Evolutionary conservation across 2,113 vertebrate genomes (phyloP).

Genomic region (Erythrolamprus reginae): DNA sequence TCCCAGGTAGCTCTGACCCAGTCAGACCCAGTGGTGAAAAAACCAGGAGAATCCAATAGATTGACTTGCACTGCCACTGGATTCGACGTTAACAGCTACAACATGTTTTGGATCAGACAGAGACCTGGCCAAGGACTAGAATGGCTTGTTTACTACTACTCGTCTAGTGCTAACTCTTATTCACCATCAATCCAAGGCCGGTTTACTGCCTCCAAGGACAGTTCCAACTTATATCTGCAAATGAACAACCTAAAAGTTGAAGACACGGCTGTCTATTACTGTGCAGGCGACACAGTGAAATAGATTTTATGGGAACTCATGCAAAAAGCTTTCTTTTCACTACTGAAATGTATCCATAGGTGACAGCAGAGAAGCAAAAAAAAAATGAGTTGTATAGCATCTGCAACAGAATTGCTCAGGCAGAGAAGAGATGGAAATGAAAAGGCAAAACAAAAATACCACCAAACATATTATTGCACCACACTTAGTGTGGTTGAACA

Average conservation of each 20-base stretch:
- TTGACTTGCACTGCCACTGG: constrained; percentile 32
- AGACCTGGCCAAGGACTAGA: neutral
- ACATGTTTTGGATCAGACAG: neutral
- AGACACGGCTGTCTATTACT: neutral
- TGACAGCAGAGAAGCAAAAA: neutral
- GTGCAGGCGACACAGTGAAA: neutral
- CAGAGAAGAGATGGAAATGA: neutral
- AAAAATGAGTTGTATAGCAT: neutral
- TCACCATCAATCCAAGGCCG: neutral
- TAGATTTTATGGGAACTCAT: neutral
- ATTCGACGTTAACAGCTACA: neutral
- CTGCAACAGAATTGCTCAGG: neutral
- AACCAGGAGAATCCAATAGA: neutral
- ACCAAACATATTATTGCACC: rapidly evolving
- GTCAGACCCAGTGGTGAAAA: neutral
- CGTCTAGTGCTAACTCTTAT: neutral
- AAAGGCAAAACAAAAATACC: neutral
- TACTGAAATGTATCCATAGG: rapidly evolving
- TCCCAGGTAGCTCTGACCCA: neutral
- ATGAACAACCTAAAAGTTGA: neutral
- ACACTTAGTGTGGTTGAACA: neutral
- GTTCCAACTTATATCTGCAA: neutral
- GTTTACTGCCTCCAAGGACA: neutral
- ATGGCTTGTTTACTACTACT: neutral
- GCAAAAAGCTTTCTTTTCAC: neutral